Conservation (phyloP, 1,140 invertebrate genomes). For the Psix sp. region DNA sequence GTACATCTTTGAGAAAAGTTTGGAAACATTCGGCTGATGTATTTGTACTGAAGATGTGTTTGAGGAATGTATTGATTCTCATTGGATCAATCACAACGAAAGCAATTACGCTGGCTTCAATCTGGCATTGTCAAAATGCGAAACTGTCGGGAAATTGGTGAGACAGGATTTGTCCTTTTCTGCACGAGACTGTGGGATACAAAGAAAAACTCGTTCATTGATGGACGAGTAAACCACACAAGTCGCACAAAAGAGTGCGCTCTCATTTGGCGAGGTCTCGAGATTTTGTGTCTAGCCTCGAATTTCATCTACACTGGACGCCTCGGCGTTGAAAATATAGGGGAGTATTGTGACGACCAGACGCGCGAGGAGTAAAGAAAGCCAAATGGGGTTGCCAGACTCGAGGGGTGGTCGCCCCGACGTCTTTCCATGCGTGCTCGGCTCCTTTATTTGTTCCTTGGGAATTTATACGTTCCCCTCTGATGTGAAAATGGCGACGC, state of each 20-base stretch:
- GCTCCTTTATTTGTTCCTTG: constrained; percentile 55
- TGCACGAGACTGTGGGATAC: background rate
- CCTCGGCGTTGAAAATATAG: constrained; percentile 36
- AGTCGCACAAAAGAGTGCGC: constrained; percentile 45
- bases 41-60: too few species aligned
- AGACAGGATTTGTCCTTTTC: too few species aligned
- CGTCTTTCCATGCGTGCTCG: constrained; percentile 36
- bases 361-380: constrained; percentile 38
- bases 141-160: too few species aligned
- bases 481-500: constrained; percentile 43
- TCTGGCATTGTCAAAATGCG: too few species aligned
- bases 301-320: constrained; percentile 52
- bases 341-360: constrained; percentile 53
- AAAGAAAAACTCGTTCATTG: constrained; percentile 23
- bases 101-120: too few species aligned
- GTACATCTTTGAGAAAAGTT: too few species aligned
- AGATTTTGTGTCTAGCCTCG: constrained; percentile 54
- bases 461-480: constrained; percentile 32
- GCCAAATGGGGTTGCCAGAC: constrained; percentile 23
- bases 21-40: too few species aligned
- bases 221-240: constrained; percentile 24
- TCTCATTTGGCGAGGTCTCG: constrained; percentile 38
- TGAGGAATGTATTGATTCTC: too few species aligned
- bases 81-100: too few species aligned
- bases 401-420: constrained; percentile 53